These are phyloP conservation scores for Scopus umbretta DNA, from an alignment of 2,113 vertebrate species.

Conservation along the genomic window DNA sequence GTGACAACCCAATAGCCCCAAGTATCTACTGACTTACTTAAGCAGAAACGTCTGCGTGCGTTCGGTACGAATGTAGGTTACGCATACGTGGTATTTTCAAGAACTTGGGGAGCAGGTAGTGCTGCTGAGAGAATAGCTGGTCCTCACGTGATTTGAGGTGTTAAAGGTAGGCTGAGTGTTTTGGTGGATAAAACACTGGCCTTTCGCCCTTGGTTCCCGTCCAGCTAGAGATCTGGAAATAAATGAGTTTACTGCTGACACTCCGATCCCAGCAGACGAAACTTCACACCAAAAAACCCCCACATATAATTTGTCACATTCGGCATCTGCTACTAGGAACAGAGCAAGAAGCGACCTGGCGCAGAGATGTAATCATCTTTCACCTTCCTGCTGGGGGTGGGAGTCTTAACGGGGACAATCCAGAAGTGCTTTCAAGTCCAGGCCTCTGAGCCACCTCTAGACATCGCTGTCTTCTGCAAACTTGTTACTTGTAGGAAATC, in stretches of 20 bases:
- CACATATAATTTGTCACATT: slow-evolving; percentile 64
- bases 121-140: neutral
- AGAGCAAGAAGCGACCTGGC: slow-evolving; percentile 51
- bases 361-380: slow-evolving; percentile 71
- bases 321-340: slow-evolving; percentile 52
- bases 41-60: rapidly evolving
- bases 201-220: slow-evolving; percentile 10
- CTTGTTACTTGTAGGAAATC: neutral
- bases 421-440: slow-evolving; percentile 22
- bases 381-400: slow-evolving; percentile 60
- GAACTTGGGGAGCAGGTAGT: neutral
- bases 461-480: neutral
- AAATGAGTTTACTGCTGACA: slow-evolving; percentile 63
- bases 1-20: neutral
- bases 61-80: rapidly evolving
- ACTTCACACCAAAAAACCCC: slow-evolving; percentile 54
- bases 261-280: slow-evolving; percentile 34
- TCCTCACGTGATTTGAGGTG: neutral
- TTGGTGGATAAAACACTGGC: slow-evolving; percentile 23
- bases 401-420: neutral
- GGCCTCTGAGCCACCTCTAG: slow-evolving; percentile 4
- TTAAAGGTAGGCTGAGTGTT: slow-evolving; percentile 16
- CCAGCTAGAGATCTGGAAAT: slow-evolving; percentile 47
- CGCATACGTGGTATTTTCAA: neutral
- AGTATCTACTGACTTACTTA: neutral